Conservation (phyloP, 2,797 vertebrate genomes). For the Gymnoscopelus microlampas region DNA sequence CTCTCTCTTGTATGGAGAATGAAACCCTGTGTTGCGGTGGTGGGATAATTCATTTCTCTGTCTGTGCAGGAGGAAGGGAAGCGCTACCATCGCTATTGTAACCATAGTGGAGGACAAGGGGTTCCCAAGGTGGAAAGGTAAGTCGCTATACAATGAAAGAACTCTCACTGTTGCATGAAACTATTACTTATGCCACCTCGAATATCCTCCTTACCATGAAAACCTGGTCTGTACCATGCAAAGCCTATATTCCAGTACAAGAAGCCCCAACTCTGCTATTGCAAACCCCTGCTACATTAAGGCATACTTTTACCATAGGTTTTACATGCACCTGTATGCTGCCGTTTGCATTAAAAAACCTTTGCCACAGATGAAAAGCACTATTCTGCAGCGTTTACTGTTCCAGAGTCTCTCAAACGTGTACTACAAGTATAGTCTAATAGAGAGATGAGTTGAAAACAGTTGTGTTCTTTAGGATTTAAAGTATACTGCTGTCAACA, state of each 20-base stretch:
- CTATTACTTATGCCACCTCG: background rate
- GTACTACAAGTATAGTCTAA: too few relatives aligned
- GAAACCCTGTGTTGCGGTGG: slow-evolving; percentile 21
- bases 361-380: too few relatives aligned
- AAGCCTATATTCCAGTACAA: background rate
- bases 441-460: too few relatives aligned
- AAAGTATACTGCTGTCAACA: too few relatives aligned
- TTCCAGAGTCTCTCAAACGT: too few relatives aligned
- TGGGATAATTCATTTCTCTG: slow-evolving; percentile 14
- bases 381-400: too few relatives aligned
- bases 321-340: too few relatives aligned
- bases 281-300: background rate
- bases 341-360: too few relatives aligned
- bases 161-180: background rate
- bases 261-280: background rate
- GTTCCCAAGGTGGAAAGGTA: slow-evolving; percentile 75
- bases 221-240: background rate
- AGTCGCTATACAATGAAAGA: slow-evolving; percentile 19
- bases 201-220: background rate
- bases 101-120: slow-evolving; percentile 66
- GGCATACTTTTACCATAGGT: background rate
- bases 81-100: slow-evolving; percentile 74
- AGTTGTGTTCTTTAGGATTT: too few relatives aligned
- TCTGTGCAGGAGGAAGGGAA: slow-evolving; percentile 76
- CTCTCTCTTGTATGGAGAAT: slow-evolving; percentile 6